Conservation (phyloP, 2,888 invertebrate species). For the Heliconius ethilla region DNA sequence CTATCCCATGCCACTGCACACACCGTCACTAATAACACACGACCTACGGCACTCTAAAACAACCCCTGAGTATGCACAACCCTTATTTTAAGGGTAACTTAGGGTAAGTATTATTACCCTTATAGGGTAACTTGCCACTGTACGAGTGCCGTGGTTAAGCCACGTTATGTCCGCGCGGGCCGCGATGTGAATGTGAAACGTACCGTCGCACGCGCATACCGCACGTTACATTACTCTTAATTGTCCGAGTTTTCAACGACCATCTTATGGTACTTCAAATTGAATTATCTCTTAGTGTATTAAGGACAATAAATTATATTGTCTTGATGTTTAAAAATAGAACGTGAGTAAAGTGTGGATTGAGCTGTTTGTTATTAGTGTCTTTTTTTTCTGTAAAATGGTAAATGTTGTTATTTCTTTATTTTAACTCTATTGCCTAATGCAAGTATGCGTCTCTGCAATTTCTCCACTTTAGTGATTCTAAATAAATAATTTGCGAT, state of each 20-base stretch:
- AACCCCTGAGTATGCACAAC: conserved; percentile 30
- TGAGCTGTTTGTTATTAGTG: neutral
- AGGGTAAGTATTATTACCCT: neutral
- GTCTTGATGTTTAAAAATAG: conserved; percentile 13
- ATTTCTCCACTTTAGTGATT: neutral
- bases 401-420: neutral
- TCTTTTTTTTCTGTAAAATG: neutral
- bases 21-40: conserved; percentile 69
- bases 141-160: conserved; percentile 48
- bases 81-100: conserved; percentile 23
- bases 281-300: conserved; percentile 46
- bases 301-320: conserved; percentile 40
- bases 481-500: neutral
- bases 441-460: neutral
- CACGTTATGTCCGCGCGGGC: conserved; percentile 70
- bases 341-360: neutral
- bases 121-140: conserved; percentile 26
- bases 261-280: conserved; percentile 43
- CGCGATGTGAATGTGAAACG: conserved; percentile 77
- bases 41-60: conserved; percentile 64
- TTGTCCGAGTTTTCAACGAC: conserved; percentile 62
- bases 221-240: conserved; percentile 65
- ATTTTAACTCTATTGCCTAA: neutral
- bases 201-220: conserved; percentile 72
- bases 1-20: conserved; percentile 76